Base-by-base conservation (phyloP, 2,113 vertebrate species). In the Campylorhamphus procurvoides region DNA sequence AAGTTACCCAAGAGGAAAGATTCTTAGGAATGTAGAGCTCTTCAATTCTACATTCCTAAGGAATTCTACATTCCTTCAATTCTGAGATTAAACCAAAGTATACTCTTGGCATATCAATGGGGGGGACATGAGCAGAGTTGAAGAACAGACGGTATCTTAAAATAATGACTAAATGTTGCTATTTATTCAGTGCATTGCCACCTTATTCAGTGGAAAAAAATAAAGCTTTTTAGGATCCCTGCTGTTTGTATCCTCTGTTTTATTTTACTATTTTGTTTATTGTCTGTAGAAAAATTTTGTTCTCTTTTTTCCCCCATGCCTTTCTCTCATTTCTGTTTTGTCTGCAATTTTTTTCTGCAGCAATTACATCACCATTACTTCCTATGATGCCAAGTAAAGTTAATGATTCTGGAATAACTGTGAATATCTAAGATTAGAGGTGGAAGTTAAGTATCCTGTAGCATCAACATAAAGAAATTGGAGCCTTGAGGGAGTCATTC, bases 271-370 rank as follows among this genome's bases (percentile, higher is more conserved):
- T 44, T 78, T 87, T 44, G 7, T 52, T 85, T 46, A 46, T 27
- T 76, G 13, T 40, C 24, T 53, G 14, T 28, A 81, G 24, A 78
- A 84, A 84, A 91, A 40, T 5, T 25, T 37, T 0, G 0, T 14
- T 64, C 7, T 1, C 8, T 2, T 16, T 59, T 40, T 14, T 0
- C 0, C 8, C 23, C 15, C 24, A 9, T 10, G 14, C 5, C 20
- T 55, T 81, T 74, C n/a, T 79, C 23, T 88, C 8, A 5, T 52
- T 86, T 73, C 3, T 4, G 3, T 55, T 46, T 84, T 75, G n/a
- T 17, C 25, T 75, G n/a, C 7, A 25, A 5, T 29, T 56, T 42
- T 75, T 90, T 84, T 59, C 59, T 92, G 40, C 16, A 77, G 59
- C 19, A 80, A 73, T 83, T 55, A 49, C 20, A 29, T 59, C 7